Percentiles rank a stretch among this genome's conserved stretches.
These are phyloP conservation scores for Bombus waltoni DNA, from an alignment of 1,140 invertebrate species.

Conservation along the genomic window DNA sequence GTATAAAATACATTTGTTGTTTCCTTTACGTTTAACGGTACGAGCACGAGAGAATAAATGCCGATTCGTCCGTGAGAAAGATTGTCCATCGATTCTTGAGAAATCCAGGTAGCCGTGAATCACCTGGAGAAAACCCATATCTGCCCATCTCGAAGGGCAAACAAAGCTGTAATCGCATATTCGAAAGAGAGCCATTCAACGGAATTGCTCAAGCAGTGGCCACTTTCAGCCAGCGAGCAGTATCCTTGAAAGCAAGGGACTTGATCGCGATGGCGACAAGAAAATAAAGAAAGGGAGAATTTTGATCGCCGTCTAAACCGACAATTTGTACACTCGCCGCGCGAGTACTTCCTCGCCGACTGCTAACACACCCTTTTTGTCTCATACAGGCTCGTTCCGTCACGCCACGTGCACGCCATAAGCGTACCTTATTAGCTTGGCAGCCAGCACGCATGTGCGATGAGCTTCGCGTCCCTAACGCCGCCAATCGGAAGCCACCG, in stretches of 20 bases:
- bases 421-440: slow-evolving; percentile 59
- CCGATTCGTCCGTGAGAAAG: neutral
- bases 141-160: neutral
- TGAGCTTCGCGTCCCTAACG: slow-evolving; percentile 6
- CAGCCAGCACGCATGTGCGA: slow-evolving; percentile 46
- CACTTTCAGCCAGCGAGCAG: no score
- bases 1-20: no score
- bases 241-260: neutral
- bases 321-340: slow-evolving; percentile 52
- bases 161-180: neutral
- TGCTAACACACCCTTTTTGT: slow-evolving; percentile 38
- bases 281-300: neutral
- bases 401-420: slow-evolving; percentile 61
- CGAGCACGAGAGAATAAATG: no score
- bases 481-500: slow-evolving; percentile 56
- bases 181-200: neutral
- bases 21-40: no score
- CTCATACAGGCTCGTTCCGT: slow-evolving; percentile 30
- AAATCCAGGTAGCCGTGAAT: neutral
- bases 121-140: neutral
- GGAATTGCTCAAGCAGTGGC: neutral
- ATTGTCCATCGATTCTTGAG: neutral
- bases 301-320: slow-evolving; percentile 32
- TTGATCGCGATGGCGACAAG: neutral
- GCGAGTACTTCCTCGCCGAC: slow-evolving; percentile 21